phyloP scores from a whole-genome alignment of 2,888 invertebrate species.

The Mongoloraphidia duomilia region DNA sequence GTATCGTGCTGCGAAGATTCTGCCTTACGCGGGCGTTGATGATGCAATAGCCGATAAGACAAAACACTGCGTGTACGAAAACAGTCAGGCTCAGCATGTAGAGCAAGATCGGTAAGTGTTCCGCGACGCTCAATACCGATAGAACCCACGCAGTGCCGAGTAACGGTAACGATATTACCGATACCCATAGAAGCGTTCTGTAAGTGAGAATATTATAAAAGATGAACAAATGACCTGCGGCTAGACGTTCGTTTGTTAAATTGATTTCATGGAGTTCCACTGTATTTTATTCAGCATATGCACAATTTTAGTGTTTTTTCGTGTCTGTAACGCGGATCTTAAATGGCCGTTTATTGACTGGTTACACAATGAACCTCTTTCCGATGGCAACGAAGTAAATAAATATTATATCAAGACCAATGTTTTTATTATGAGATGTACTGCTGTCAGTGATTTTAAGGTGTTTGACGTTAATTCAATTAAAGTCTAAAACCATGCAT shows the following conservation, averaged over 20 bases:
- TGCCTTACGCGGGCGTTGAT: slow-evolving; percentile 73
- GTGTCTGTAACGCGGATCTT: too few relatives aligned
- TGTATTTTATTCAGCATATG: too few relatives aligned
- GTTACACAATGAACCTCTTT: too few relatives aligned
- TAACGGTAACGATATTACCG: slow-evolving; percentile 72
- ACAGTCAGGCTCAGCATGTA: slow-evolving; percentile 65
- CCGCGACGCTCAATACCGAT: slow-evolving; percentile 64
- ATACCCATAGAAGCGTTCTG: slow-evolving; percentile 73
- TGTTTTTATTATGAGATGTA: too few relatives aligned
- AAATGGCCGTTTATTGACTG: too few relatives aligned
- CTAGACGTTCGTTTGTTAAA: not conserved
- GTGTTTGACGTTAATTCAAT: too few relatives aligned
- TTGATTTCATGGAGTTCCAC: not conserved
- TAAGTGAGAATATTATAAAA: slow-evolving; percentile 11
- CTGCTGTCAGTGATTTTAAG: too few relatives aligned
- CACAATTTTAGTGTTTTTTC: too few relatives aligned
- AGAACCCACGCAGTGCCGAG: slow-evolving; percentile 77
- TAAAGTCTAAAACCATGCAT: too few relatives aligned
- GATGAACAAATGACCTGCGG: not conserved
- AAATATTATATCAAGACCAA: too few relatives aligned
- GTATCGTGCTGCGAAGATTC: slow-evolving; percentile 49
- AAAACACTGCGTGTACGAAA: slow-evolving; percentile 65
- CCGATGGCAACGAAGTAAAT: too few relatives aligned
- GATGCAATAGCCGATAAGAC: slow-evolving; percentile 74
- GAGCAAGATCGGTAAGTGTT: slow-evolving; percentile 55